Evolutionary conservation across 2,113 vertebrate genomes (phyloP).

Genomic region (Noctilio leporinus): DNA sequence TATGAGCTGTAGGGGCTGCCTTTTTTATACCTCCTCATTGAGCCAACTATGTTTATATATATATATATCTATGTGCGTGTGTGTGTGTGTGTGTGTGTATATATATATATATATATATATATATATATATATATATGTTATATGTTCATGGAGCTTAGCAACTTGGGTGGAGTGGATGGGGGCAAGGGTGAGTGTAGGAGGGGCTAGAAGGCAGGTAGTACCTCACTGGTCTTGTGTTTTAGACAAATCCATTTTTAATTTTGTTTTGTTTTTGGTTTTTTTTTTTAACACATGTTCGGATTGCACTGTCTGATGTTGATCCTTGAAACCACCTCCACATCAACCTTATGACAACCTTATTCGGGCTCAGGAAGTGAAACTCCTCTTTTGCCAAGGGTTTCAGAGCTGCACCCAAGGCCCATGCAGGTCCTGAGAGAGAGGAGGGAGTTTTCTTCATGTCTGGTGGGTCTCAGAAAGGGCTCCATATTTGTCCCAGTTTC

Average conservation of each 20-base stretch:
- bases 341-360: background rate
- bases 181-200: background rate
- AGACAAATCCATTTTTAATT: constrained; percentile 24
- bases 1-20: background rate
- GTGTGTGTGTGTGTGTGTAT: too few species aligned
- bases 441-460: background rate
- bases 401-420: background rate
- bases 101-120: too few species aligned
- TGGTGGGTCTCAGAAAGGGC: background rate
- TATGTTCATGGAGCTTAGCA: background rate
- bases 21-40: background rate
- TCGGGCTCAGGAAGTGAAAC: background rate
- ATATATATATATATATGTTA: too few species aligned
- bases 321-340: background rate
- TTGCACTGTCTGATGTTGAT: background rate
- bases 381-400: background rate
- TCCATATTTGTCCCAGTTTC: constrained; percentile 26
- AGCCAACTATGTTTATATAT: background rate
- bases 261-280: too few species aligned
- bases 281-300: background rate
- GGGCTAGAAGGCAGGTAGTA: background rate
- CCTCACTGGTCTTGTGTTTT: background rate
- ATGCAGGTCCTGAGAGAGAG: background rate
- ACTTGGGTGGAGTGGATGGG: background rate
- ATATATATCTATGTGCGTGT: too few species aligned